Evolutionary conservation across 2,797 vertebrate species (phyloP).

Genomic region (Microctenopoma stevenorrisi): DNA sequence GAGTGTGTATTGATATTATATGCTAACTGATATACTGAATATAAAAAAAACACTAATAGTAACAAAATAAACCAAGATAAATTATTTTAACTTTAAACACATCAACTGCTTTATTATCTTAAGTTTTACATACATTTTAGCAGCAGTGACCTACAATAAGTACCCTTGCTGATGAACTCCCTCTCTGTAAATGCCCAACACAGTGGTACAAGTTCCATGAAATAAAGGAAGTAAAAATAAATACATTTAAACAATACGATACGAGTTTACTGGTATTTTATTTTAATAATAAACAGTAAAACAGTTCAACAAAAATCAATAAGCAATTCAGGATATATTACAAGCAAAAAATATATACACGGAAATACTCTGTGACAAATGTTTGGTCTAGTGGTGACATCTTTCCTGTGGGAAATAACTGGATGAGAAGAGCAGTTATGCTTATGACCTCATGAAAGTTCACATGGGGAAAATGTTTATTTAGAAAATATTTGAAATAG

Average conservation of each 20-base stretch:
- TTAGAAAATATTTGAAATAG: constrained; percentile 12
- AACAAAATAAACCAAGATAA: too few relatives aligned
- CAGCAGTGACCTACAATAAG: too few relatives aligned
- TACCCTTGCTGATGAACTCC: too few relatives aligned
- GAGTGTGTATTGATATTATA: too few relatives aligned
- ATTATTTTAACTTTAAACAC: too few relatives aligned
- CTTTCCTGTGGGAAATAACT: constrained; percentile 53
- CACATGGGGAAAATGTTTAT: constrained; percentile 30
- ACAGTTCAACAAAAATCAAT: constrained; percentile 28
- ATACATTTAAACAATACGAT: too few relatives aligned
- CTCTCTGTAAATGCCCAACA: too few relatives aligned
- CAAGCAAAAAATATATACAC: constrained; percentile 32
- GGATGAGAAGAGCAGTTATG: neutral
- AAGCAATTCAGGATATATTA: constrained; percentile 23
- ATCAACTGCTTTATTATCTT: too few relatives aligned
- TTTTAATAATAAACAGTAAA: constrained; percentile 40
- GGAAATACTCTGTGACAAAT: constrained; percentile 38
- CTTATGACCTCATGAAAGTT: neutral
- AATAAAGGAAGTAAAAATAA: neutral
- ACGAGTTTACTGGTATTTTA: neutral
- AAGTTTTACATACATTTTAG: too few relatives aligned
- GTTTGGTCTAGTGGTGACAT: constrained; percentile 11
- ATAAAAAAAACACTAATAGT: too few relatives aligned
- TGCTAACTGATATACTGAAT: too few relatives aligned
- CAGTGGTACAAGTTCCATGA: too few relatives aligned